A percentile compares a stretch with the other conserved stretches of the same genome.
These are phyloP conservation scores for Porites lobata DNA, from an alignment of 92 coral and sea anemone species.

Conservation along the genomic window DNA sequence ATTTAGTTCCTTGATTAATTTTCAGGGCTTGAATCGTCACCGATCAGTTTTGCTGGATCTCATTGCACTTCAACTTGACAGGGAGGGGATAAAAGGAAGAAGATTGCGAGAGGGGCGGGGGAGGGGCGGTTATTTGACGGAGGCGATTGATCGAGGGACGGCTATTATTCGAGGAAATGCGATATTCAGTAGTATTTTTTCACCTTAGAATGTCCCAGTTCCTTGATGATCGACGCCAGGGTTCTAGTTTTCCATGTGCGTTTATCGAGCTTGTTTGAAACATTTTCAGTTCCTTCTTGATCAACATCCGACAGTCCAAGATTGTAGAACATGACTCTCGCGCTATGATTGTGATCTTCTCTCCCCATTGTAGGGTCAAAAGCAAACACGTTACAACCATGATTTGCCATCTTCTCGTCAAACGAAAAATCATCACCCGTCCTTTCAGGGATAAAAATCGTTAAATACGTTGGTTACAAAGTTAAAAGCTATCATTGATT, in stretches of 20 bases:
- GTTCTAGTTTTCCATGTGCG: conserved; percentile 84
- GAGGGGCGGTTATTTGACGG: no score
- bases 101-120: no score
- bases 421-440: conserved; percentile 91
- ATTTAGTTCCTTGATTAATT: no score
- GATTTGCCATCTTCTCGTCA: conserved; percentile 85
- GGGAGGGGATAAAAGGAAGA: no score
- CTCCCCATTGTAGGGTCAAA: conserved; percentile 91
- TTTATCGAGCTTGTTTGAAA: conserved; percentile 11
- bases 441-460: conserved; percentile 33
- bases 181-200: neutral
- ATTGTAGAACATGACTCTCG: conserved; percentile 75
- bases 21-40: no score
- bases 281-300: conserved; percentile 62
- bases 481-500: no score
- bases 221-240: conserved; percentile 66
- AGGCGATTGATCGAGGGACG: no score
- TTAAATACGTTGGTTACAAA: neutral
- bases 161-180: no score
- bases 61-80: no score
- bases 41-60: no score
- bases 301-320: conserved; percentile 80
- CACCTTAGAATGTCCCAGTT: conserved; percentile 86
- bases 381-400: conserved; percentile 91
- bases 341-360: conserved; percentile 75